Evolutionary conservation across 2,113 vertebrate genomes (phyloP).

Genomic region (Monopterus albus): DNA sequence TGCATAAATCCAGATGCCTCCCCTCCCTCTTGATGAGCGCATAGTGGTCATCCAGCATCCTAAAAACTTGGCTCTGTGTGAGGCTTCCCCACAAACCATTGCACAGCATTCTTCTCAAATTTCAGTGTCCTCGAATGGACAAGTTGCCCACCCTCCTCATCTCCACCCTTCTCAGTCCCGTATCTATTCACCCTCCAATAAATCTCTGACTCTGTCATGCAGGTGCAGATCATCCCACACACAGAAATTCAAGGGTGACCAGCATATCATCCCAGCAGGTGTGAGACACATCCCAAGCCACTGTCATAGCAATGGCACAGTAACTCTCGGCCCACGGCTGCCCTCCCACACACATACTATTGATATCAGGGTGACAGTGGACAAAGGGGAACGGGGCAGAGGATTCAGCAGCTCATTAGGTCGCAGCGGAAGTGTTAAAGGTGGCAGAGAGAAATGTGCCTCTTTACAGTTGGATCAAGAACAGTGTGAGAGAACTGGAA

Average conservation of each 20-base stretch:
- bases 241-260: constrained; percentile 73
- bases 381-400: constrained; percentile 70
- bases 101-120: constrained; percentile 74
- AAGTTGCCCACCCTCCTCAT: constrained; percentile 58
- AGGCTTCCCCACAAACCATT: constrained; percentile 77
- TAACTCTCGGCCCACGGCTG: constrained; percentile 79
- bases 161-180: constrained; percentile 65
- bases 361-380: constrained; percentile 81
- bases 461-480: constrained; percentile 74
- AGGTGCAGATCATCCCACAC: constrained; percentile 72
- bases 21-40: constrained; percentile 89
- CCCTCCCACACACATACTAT: constrained; percentile 83
- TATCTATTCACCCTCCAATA: constrained; percentile 69
- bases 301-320: constrained; percentile 82
- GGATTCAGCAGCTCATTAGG: constrained; percentile 72
- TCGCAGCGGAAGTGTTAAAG: constrained; percentile 67
- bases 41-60: constrained; percentile 86
- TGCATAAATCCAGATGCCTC: constrained; percentile 87
- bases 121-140: constrained; percentile 65
- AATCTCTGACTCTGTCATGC: constrained; percentile 81
- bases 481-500: constrained; percentile 64
- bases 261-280: constrained; percentile 47
- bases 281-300: constrained; percentile 71
- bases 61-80: constrained; percentile 79
- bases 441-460: constrained; percentile 67